A percentile compares a stretch with the other conserved stretches of the same genome.
phyloP scores from a whole-genome alignment of 2,888 invertebrate genomes.

The Salticus scenicus region DNA sequence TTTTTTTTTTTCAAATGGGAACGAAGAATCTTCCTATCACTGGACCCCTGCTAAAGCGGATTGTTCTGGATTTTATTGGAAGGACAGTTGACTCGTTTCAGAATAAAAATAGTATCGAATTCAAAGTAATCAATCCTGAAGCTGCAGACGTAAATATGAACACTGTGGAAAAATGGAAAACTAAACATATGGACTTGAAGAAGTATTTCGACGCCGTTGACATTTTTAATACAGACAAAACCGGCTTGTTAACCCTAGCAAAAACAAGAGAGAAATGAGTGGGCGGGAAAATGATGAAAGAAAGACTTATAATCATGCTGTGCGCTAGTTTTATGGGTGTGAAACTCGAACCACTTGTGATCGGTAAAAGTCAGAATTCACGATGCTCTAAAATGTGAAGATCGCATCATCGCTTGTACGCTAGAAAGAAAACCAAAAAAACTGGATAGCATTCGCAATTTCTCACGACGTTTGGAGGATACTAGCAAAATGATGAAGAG shows the following conservation, averaged over 20 bases:
- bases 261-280: neutral
- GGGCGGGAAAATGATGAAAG: neutral
- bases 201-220: neutral
- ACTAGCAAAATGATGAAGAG: neutral
- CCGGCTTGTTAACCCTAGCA: conserved; percentile 1
- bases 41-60: no score
- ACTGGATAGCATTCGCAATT: neutral
- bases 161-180: neutral
- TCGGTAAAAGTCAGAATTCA: neutral
- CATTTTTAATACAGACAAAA: neutral
- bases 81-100: neutral
- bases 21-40: no score
- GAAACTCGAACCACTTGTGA: neutral
- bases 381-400: neutral
- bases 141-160: conserved; percentile 11
- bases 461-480: neutral
- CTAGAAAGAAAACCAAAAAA: neutral
- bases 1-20: no score
- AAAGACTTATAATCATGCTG: neutral
- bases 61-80: no score
- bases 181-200: neutral
- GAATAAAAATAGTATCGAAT: neutral
- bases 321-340: neutral
- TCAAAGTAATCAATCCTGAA: neutral
- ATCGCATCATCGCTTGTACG: neutral